These are phyloP conservation scores for Synergus umbraculus DNA, from an alignment of 2,888 invertebrate genomes.

Conservation along the genomic window DNA sequence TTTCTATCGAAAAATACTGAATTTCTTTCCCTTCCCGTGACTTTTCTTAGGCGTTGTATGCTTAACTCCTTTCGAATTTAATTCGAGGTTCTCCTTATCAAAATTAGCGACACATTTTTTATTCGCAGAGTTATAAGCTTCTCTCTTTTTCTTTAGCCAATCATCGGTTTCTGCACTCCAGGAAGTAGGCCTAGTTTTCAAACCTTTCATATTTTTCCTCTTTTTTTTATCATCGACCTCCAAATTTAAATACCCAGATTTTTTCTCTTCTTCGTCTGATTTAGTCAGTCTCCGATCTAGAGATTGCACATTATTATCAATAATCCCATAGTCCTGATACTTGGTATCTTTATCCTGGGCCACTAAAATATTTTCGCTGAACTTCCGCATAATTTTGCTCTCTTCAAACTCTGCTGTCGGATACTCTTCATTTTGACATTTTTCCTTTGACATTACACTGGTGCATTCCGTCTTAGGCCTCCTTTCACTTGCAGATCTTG, in stretches of 20 bases:
- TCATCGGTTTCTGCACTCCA: constrained; percentile 72
- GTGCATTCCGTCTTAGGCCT: constrained; percentile 46
- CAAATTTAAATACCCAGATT: constrained; percentile 62
- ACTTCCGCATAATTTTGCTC: constrained; percentile 64
- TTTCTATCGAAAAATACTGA: constrained; percentile 70
- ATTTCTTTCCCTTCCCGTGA: constrained; percentile 63
- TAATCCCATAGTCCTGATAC: constrained; percentile 72
- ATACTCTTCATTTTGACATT: constrained; percentile 17
- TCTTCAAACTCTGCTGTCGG: constrained; percentile 55
- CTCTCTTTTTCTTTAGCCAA: constrained; percentile 70
- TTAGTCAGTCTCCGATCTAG: constrained; percentile 37
- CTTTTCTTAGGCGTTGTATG: constrained; percentile 60
- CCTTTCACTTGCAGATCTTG: constrained; percentile 68
- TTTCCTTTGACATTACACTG: constrained; percentile 36
- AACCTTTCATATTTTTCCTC: constrained; percentile 42
- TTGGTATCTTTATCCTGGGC: constrained; percentile 66
- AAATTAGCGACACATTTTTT: constrained; percentile 57
- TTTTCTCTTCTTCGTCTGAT: constrained; percentile 53
- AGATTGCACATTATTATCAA: constrained; percentile 58
- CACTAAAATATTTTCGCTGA: constrained; percentile 68
- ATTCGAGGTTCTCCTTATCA: constrained; percentile 67
- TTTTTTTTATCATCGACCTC: constrained; percentile 55
- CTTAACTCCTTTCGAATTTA: constrained; percentile 55
- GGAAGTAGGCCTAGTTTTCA: constrained; percentile 67
- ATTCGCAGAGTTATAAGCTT: constrained; percentile 67